These are phyloP conservation scores for Danaus plexippus DNA, from an alignment of 1,140 invertebrate genomes.

Conservation along the genomic window DNA sequence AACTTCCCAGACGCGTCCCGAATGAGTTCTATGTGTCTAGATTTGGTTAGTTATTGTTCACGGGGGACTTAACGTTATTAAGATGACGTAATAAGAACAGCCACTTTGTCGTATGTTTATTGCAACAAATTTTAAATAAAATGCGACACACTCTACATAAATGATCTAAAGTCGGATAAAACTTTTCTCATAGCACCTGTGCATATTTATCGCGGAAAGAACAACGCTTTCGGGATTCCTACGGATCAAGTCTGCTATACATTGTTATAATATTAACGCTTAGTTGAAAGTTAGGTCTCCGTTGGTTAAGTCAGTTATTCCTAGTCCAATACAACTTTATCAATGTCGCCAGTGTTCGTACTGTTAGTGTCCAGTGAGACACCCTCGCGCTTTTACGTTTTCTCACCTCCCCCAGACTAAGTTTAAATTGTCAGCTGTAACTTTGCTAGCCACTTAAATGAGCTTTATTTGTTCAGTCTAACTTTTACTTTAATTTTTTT, in stretches of 20 bases:
- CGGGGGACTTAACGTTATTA: slow-evolving; percentile 20
- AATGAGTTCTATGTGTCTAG: slow-evolving; percentile 18
- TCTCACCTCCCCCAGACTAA: slow-evolving; percentile 52
- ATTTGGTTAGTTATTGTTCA: slow-evolving; percentile 24
- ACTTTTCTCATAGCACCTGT: slow-evolving; percentile 19
- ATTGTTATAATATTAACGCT: slow-evolving; percentile 36
- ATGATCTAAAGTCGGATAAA: slow-evolving; percentile 5
- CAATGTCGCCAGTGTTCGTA: slow-evolving; percentile 36
- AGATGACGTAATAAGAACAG: background rate
- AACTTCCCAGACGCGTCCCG: slow-evolving; percentile 45
- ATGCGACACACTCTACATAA: background rate
- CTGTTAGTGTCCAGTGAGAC: slow-evolving; percentile 25
- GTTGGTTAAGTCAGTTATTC: slow-evolving; percentile 46
- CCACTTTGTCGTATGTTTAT: background rate
- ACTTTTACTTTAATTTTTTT: slow-evolving; percentile 25
- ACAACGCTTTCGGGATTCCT: slow-evolving; percentile 22
- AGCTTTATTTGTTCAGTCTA: slow-evolving; percentile 53
- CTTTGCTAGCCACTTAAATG: slow-evolving; percentile 45
- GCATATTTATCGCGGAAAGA: slow-evolving; percentile 23
- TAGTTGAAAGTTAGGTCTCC: slow-evolving; percentile 34
- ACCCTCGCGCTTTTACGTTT: slow-evolving; percentile 30
- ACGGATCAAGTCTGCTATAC: slow-evolving; percentile 19
- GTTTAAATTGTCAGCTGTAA: slow-evolving; percentile 63
- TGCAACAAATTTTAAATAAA: background rate
- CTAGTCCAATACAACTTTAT: slow-evolving; percentile 49